Percentiles rank a stretch among this genome's conserved stretches.
These are phyloP conservation scores for Clarias magur DNA, from an alignment of 2,113 vertebrate species.

Conservation along the genomic window DNA sequence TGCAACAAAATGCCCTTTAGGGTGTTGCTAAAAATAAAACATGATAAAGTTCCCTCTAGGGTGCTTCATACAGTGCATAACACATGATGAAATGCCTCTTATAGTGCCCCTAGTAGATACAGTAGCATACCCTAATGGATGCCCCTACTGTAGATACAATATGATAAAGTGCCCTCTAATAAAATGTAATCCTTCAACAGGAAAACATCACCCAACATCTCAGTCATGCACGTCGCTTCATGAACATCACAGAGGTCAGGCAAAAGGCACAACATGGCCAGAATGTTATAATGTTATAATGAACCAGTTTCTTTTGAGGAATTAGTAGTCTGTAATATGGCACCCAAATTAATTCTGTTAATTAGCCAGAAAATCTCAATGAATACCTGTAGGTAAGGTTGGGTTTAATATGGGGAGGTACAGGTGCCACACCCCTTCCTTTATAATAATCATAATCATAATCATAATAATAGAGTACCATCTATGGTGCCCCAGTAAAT, in stretches of 20 bases:
- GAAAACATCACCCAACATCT: not conserved
- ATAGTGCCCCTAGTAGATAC: no score
- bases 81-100: not conserved
- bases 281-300: not conserved
- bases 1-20: not conserved
- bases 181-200: no score
- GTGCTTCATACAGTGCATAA: not conserved
- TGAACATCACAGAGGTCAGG: slow-evolving; percentile 57
- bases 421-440: not conserved
- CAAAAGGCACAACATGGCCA: not conserved
- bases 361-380: no score
- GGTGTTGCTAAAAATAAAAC: not conserved
- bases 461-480: no score
- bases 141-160: no score
- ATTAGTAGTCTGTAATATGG: not conserved
- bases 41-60: not conserved
- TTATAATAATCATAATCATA: no score
- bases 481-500: no score
- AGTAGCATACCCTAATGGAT: no score
- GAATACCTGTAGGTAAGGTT: not conserved
- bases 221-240: slow-evolving; percentile 44
- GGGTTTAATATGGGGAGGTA: not conserved
- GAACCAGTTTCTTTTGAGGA: not conserved
- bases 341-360: no score
- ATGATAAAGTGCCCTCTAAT: no score